phyloP scores from a whole-genome alignment of 2,888 invertebrate species.

The Operophtera brumata region DNA sequence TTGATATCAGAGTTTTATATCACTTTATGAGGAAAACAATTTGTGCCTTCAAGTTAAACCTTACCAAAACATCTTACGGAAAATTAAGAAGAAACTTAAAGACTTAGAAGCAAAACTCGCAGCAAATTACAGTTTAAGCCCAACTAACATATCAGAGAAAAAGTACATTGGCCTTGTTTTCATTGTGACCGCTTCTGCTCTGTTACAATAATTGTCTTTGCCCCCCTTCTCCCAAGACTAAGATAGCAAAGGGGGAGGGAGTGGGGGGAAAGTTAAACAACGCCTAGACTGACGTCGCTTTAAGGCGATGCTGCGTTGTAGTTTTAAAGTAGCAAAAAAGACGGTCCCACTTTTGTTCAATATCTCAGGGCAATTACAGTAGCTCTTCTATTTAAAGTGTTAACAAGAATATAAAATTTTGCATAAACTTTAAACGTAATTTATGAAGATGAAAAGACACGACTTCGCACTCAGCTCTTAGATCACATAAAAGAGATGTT shows the following conservation, averaged over 20 bases:
- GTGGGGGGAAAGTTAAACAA: constrained; percentile 31
- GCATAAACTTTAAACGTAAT: constrained; percentile 18
- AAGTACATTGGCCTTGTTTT: constrained; percentile 29
- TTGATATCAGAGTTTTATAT: not conserved
- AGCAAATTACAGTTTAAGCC: constrained; percentile 14
- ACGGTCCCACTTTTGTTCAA: constrained; percentile 14
- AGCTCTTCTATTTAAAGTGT: constrained; percentile 20
- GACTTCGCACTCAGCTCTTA: constrained; percentile 5
- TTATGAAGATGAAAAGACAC: constrained; percentile 20
- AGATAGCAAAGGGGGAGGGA: constrained; percentile 1
- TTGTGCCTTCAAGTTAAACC: too few species aligned
- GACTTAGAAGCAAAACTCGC: not conserved
- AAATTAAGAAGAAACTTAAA: constrained; percentile 1
- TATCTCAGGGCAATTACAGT: constrained; percentile 12
- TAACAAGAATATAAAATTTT: constrained; percentile 23
- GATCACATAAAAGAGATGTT: not conserved
- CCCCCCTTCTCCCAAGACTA: constrained; percentile 5
- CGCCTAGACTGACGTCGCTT: constrained; percentile 28
- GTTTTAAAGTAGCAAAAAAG: constrained; percentile 29
- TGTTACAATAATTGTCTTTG: constrained; percentile 33
- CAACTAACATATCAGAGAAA: constrained; percentile 17
- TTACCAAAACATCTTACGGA: not conserved
- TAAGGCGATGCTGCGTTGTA: constrained; percentile 25
- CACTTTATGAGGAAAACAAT: not conserved
- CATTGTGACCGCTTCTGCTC: constrained; percentile 31